Evolutionary conservation across 2,888 invertebrate genomes (phyloP), one percentile per base, ranked within the genome.

Genomic region (Ophion costatus): DNA sequence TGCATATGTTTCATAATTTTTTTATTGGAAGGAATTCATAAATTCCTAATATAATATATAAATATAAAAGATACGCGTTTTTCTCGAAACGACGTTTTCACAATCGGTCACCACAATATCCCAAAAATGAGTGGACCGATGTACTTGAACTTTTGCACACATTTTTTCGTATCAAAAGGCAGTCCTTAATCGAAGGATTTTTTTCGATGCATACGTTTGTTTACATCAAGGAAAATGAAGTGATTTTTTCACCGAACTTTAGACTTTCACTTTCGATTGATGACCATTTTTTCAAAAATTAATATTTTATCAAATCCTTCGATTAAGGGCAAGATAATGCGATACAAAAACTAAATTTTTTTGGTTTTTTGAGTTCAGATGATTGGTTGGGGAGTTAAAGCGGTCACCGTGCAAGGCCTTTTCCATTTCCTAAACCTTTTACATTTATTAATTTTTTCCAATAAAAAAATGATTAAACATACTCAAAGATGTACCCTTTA

Each of bases 261-360:
- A 22, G 61, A 22, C 73, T 38, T 29, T 29, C 73, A 61, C 61
- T 74, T 74, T 74, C 61, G 45, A 74, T 61, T 61, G 61, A 0
- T 38, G 74, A 61, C 61, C 66, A 82, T 70, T 75, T 70, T 76
- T n/a, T 66, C 69, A 70, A 81, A 74, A 42, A 29, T 42, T 42
- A 11, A 42, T 42, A 42, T 10, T 42, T 42, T 5, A 42, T 42
- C 42, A n/a, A 57, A 57, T 64, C 74, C 78, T 75, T 70, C 61
- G 56, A 79, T 76, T 80, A 51, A 80, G 64, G 71, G 59, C 69
- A 51, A 73, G 42, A 84, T 77, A 29, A 29, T 29, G 29, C 29
- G 29, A 29, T 29, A 2, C 29, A 29, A 29, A 29, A 29, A 29
- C 29, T 29, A 29, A 29, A 29, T 29, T 29, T 29, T 3, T 29